Evolutionary conservation across 2,888 invertebrate genomes (phyloP).

Genomic region (Xiphydria camelus): DNA sequence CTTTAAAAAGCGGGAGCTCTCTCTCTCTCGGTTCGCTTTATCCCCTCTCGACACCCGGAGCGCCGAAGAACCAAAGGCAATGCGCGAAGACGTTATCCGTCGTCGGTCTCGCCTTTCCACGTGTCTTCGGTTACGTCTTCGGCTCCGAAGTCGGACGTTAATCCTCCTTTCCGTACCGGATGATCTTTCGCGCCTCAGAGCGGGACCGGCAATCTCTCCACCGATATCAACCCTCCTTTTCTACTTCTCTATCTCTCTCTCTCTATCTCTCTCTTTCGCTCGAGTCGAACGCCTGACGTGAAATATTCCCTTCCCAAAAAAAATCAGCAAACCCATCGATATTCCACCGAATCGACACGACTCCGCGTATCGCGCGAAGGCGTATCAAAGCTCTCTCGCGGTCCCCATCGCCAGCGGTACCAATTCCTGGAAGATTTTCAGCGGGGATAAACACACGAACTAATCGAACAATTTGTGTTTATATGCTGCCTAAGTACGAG

Average conservation of each 20-base stretch:
- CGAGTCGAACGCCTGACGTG: no score
- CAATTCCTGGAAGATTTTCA: slow-evolving; percentile 5
- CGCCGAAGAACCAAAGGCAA: slow-evolving; percentile 17
- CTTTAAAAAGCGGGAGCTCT: slow-evolving; percentile 36
- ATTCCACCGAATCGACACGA: no score
- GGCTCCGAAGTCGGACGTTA: not conserved
- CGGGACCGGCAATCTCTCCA: no score
- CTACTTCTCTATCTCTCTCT: no score
- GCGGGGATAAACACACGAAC: slow-evolving; percentile 37
- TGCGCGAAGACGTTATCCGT: slow-evolving; percentile 36
- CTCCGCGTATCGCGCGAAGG: no score
- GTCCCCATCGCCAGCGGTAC: no score
- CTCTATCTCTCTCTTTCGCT: no score
- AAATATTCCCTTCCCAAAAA: no score
- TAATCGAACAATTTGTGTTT: slow-evolving; percentile 44
- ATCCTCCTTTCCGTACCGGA: not conserved
- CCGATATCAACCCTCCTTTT: no score
- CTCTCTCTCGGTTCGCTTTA: slow-evolving; percentile 23
- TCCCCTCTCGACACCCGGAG: slow-evolving; percentile 19
- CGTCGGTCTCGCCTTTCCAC: slow-evolving; percentile 25
- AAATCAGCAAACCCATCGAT: no score
- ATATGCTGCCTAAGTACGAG: slow-evolving; percentile 36
- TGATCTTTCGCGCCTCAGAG: no score
- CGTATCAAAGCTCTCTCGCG: no score
- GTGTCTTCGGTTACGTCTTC: slow-evolving; percentile 1